Base-by-base conservation (phyloP, 2,797 vertebrate species). In the Neoniphon sammara region DNA sequence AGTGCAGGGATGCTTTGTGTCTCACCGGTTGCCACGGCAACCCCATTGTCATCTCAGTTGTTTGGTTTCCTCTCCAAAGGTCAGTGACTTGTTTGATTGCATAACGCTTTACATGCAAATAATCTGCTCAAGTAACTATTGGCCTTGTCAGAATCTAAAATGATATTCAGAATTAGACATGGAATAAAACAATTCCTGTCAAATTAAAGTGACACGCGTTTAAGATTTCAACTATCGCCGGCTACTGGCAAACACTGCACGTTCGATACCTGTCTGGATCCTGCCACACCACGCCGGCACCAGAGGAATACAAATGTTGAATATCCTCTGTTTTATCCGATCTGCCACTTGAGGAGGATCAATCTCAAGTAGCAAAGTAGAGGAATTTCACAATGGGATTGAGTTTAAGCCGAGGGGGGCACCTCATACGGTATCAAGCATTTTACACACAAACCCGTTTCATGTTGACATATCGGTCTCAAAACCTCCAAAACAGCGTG, bases 1-100 rank as follows among this genome's bases (percentile, higher is more conserved):
- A 78, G 80, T 53, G 52, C 79, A 57, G 27, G 34, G 75, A 25
- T 0, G 52, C 72, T 83, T 79, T 78, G 73, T 81, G 70, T 77
- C 80, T 72, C 27, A 15, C 20, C 47, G 57, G 87, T 87, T 87
- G 63, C 87, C 73, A 87, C 5, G 84, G 85, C 44, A 87, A 91
- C 82, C 55, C 50, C 65, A 75, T 82, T 74, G 76, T 82, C 73
- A 79, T 76, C 74, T 0, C 0, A 65, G 74, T 70, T 85, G 80
- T 90, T 86, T 83, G 65, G 78, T 84, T 90, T 83, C 68, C 70
- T 77, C 61, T 69, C 31, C 50, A 86, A 58, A 90, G 84, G 87
- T 88, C 85, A 88, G 84, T 59, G 81, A 81, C 77, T 82, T 74
- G 65, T 82, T 65, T 81, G 80, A 86, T 62, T 85, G 83, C 85